These are phyloP conservation scores for Python bivittatus DNA, from an alignment of 2,113 vertebrate genomes.

Conservation along the genomic window DNA sequence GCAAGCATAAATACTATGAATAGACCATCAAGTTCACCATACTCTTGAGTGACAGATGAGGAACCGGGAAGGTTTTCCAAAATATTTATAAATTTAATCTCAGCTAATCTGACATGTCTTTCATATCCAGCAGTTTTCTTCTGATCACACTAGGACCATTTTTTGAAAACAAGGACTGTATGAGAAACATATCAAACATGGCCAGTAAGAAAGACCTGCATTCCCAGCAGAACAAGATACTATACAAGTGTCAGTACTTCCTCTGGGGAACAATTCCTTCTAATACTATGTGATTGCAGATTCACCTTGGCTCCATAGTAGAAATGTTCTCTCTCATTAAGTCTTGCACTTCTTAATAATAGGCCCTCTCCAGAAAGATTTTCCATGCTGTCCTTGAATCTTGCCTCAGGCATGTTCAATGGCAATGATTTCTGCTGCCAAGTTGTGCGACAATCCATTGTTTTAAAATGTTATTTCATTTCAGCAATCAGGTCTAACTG, in stretches of 20 bases:
- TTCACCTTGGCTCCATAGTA: background rate
- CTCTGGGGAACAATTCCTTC: background rate
- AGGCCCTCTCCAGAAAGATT: background rate
- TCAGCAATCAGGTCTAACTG: background rate
- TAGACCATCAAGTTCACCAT: background rate
- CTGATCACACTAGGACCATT: background rate
- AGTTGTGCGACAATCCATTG: conserved; percentile 6
- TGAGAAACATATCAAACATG: too few relatives aligned
- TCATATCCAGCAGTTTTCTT: background rate
- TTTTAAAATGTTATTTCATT: conserved; percentile 21
- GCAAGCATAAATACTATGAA: background rate
- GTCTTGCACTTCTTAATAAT: conserved; percentile 10
- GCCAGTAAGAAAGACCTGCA: background rate
- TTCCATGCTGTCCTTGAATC: background rate
- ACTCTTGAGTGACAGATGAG: background rate
- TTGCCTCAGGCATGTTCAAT: background rate
- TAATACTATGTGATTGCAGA: background rate
- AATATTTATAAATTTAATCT: background rate
- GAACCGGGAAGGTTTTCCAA: background rate
- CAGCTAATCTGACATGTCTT: background rate
- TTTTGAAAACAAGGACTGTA: background rate
- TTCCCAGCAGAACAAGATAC: background rate
- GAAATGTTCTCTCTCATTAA: background rate
- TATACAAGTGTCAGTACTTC: background rate
- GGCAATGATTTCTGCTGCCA: background rate